Conservation (phyloP, 2,888 invertebrate species). For the Metacarcinus magister region DNA sequence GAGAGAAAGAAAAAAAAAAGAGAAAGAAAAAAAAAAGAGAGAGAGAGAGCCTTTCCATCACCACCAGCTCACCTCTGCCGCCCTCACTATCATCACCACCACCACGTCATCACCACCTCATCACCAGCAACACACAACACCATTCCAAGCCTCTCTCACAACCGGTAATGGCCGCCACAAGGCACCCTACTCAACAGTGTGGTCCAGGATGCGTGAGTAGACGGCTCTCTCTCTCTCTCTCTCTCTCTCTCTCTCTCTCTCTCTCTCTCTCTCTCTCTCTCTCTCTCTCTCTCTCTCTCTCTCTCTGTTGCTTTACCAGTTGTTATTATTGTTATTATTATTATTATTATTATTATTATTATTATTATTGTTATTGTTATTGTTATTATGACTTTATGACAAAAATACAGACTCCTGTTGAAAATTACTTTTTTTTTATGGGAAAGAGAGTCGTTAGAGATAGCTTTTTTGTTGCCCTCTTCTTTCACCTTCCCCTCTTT, state of each 20-base stretch:
- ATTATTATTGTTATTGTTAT: neutral
- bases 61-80: neutral
- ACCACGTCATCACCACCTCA: conserved; percentile 20
- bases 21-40: neutral
- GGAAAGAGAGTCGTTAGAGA: neutral
- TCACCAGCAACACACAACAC: neutral
- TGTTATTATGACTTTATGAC: neutral
- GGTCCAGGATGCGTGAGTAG: neutral
- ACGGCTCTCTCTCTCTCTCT: neutral
- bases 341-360: neutral
- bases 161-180: neutral
- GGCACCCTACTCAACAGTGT: neutral
- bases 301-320: neutral
- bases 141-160: neutral
- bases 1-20: too few species aligned
- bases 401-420: neutral
- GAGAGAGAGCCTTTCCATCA: neutral
- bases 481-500: neutral
- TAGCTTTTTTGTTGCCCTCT: neutral
- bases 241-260: neutral
- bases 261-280: conserved; percentile 26
- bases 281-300: conserved; percentile 21
- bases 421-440: neutral
- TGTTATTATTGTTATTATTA: neutral
- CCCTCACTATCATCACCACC: neutral